These are phyloP conservation scores for Jaculus jaculus DNA, from an alignment of 2,113 vertebrate species.

Conservation along the genomic window DNA sequence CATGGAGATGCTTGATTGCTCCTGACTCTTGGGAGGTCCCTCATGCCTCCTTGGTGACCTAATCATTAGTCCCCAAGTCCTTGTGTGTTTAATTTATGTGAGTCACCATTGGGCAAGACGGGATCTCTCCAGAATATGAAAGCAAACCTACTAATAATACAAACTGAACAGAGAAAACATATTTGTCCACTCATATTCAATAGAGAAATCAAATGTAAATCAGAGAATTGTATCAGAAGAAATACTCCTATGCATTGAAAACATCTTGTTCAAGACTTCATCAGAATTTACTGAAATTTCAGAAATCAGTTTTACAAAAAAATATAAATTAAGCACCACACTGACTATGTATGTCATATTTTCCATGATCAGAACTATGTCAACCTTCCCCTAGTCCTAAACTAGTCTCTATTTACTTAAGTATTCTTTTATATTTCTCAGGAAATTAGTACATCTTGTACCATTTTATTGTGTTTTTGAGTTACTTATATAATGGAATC, in stretches of 20 bases:
- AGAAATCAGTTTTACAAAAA: conserved; percentile 16
- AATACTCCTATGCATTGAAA: neutral
- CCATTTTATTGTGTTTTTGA: neutral
- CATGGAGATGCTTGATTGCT: conserved; percentile 54
- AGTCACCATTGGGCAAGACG: conserved; percentile 67
- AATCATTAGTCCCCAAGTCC: conserved; percentile 47
- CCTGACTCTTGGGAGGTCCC: conserved; percentile 65
- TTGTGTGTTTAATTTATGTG: conserved; percentile 70
- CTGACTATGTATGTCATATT: neutral
- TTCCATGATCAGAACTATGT: conserved; percentile 5
- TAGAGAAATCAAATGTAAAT: conserved; percentile 40
- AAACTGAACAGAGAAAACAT: conserved; percentile 55
- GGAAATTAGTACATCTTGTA: neutral
- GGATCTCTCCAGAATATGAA: conserved; percentile 54
- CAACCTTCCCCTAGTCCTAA: neutral
- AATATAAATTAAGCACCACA: neutral
- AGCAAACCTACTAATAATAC: conserved; percentile 51
- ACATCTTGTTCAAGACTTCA: neutral
- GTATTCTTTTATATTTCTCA: neutral
- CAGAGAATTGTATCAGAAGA: neutral
- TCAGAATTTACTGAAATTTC: conserved; percentile 14
- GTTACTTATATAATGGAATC: neutral
- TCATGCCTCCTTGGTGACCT: conserved; percentile 63
- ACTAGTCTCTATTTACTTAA: neutral
- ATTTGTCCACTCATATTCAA: conserved; percentile 15